Evolutionary conservation across 1,140 invertebrate genomes (phyloP).

Genomic region (Apocrypta bakeri): DNA sequence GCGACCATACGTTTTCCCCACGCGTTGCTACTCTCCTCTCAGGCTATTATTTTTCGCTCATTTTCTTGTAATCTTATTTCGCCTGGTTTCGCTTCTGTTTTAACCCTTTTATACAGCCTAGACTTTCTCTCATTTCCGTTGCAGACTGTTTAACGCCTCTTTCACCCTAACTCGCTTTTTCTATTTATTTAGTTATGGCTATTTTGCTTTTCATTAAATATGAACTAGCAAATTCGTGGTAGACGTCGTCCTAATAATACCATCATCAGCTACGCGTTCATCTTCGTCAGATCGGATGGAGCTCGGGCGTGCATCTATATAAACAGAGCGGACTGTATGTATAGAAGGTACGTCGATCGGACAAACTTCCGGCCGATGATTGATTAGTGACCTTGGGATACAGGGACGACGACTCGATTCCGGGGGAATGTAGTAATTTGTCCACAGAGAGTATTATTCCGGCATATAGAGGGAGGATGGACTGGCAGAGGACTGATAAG

Average conservation of each 20-base stretch:
- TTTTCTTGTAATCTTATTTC: conserved; percentile 42
- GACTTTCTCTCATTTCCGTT: neutral
- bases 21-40: neutral
- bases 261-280: too few species aligned
- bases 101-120: neutral
- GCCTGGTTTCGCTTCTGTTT: neutral
- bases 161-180: too few species aligned
- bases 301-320: too few species aligned
- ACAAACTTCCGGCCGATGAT: conserved; percentile 10
- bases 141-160: too few species aligned
- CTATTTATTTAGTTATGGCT: too few species aligned
- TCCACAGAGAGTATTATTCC: neutral
- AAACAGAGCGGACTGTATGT: neutral
- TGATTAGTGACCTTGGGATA: conserved; percentile 33
- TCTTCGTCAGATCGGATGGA: neutral
- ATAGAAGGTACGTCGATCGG: neutral
- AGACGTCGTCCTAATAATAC: too few species aligned
- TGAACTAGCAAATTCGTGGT: too few species aligned
- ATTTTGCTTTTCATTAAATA: too few species aligned
- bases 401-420: neutral
- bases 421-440: conserved; percentile 29
- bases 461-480: neutral
- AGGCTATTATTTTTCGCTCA: conserved; percentile 32
- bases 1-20: conserved; percentile 46
- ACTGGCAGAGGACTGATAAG: conserved; percentile 31